phyloP scores from a whole-genome alignment of 2,797 vertebrate genomes.

The Danio jaintianensis region DNA sequence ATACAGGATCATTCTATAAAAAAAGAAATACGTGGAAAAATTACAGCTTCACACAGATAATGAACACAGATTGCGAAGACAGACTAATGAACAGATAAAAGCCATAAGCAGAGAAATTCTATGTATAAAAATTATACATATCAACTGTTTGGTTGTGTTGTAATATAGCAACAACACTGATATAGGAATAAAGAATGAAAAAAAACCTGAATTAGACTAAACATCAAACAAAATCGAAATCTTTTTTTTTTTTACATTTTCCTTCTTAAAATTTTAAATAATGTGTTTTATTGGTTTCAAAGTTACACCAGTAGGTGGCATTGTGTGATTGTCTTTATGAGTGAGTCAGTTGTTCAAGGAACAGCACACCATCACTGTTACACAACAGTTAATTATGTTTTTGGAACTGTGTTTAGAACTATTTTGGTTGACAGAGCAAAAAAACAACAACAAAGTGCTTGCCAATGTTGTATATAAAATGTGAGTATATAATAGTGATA shows the following conservation, averaged over 20 bases:
- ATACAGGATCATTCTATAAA: background rate
- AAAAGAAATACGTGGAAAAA: slow-evolving; percentile 1
- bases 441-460: background rate
- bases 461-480: background rate
- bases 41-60: slow-evolving; percentile 6
- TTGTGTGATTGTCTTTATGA: background rate
- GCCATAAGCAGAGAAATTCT: slow-evolving; percentile 32
- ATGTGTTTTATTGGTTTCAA: background rate
- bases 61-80: slow-evolving; percentile 39
- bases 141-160: slow-evolving; percentile 18
- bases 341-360: background rate
- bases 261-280: background rate
- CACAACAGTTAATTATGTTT: no score
- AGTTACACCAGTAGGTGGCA: background rate
- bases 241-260: no score
- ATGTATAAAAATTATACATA: slow-evolving; percentile 3
- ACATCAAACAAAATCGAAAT: slow-evolving; percentile 23
- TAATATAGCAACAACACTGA: slow-evolving; percentile 28
- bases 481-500: background rate
- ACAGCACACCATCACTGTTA: no score
- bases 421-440: no score
- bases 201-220: slow-evolving; percentile 13
- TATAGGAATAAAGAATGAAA: slow-evolving; percentile 18
- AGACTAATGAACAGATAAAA: slow-evolving; percentile 53
- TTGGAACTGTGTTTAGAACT: no score